Evolutionary conservation across 2,888 invertebrate genomes (phyloP).

Genomic region (Apamea crenata): DNA sequence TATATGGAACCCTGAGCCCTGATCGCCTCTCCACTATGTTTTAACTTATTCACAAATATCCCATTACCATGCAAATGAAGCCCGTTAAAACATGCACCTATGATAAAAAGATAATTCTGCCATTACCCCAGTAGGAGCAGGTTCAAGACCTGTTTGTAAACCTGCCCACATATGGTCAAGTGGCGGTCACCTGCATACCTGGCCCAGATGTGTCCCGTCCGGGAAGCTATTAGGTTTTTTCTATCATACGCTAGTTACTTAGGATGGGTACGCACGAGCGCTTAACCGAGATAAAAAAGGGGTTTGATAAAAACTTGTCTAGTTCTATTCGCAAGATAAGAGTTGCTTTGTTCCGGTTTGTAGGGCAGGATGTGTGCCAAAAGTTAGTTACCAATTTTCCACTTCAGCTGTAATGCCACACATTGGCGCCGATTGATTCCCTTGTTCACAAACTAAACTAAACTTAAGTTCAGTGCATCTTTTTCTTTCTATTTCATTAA

Average conservation of each 20-base stretch:
- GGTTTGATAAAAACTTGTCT: neutral
- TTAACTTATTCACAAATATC: slow-evolving; percentile 1
- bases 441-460: too few relatives aligned
- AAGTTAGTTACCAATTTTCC: too few relatives aligned
- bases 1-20: neutral
- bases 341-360: neutral
- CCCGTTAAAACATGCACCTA: slow-evolving; percentile 16
- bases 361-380: too few relatives aligned
- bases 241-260: neutral
- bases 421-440: too few relatives aligned
- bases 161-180: slow-evolving; percentile 8
- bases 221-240: slow-evolving; percentile 31
- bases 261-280: neutral
- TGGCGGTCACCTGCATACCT: slow-evolving; percentile 50
- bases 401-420: too few relatives aligned
- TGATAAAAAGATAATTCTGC: slow-evolving; percentile 28
- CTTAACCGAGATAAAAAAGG: neutral
- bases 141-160: slow-evolving; percentile 39
- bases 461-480: too few relatives aligned
- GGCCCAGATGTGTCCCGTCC: slow-evolving; percentile 25
- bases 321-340: too few relatives aligned
- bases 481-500: too few relatives aligned
- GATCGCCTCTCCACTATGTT: neutral
- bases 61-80: slow-evolving; percentile 46
- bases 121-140: slow-evolving; percentile 28